Percentiles rank a stretch among this genome's conserved stretches.
These are phyloP conservation scores for Ditula angustiorana DNA, from an alignment of 2,888 invertebrate genomes.

Conservation along the genomic window DNA sequence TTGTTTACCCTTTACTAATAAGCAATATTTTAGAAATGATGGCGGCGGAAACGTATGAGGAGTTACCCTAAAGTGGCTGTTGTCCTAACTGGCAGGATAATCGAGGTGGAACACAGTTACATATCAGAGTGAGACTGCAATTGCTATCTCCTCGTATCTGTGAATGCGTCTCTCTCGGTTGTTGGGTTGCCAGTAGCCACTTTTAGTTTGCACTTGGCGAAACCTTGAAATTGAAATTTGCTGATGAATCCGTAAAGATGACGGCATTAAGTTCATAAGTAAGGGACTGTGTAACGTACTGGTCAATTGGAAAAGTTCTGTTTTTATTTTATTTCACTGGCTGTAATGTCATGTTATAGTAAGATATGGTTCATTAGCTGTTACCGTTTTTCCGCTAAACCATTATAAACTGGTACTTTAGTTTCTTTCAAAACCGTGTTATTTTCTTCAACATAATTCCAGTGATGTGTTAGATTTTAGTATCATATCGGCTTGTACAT, in stretches of 20 bases:
- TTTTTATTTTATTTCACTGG: no score
- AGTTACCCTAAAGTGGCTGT: neutral
- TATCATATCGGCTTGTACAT: no score
- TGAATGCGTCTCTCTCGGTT: neutral
- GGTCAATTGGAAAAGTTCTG: no score
- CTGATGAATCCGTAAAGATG: neutral
- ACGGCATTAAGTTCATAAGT: neutral
- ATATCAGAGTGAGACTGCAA: neutral
- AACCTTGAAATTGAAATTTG: neutral
- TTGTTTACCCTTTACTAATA: neutral
- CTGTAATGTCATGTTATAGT: no score
- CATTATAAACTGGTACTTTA: no score
- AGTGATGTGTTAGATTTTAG: no score
- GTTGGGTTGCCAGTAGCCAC: neutral
- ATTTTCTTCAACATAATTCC: no score
- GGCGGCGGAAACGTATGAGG: neutral
- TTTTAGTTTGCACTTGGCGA: slow-evolving; percentile 5
- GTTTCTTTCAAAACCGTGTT: no score
- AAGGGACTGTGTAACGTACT: neutral
- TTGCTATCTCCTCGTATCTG: neutral
- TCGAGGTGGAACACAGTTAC: neutral
- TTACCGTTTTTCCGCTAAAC: no score
- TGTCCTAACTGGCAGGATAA: neutral
- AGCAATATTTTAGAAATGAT: no score
- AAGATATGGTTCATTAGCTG: no score